These are phyloP conservation scores for Palloptera scutellata DNA, from an alignment of 2,888 invertebrate genomes.

Conservation along the genomic window DNA sequence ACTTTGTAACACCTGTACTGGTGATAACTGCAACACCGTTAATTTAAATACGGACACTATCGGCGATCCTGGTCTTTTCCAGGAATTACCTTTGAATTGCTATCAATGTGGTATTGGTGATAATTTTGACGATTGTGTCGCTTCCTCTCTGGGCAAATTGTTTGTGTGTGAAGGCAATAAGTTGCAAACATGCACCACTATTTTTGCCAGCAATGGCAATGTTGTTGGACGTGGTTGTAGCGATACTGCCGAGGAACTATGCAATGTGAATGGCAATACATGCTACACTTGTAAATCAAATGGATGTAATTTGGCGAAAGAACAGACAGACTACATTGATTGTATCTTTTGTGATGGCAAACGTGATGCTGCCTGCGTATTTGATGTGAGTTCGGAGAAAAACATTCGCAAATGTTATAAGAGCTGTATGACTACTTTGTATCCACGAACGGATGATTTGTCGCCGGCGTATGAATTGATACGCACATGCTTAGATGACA, in stretches of 20 bases:
- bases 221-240: conserved; percentile 45
- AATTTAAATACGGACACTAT: conserved; percentile 31
- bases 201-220: conserved; percentile 35
- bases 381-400: conserved; percentile 39
- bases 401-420: conserved; percentile 47
- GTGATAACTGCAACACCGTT: conserved; percentile 37
- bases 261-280: conserved; percentile 32
- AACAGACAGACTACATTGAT: conserved; percentile 43
- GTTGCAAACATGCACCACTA: conserved; percentile 42
- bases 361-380: conserved; percentile 44
- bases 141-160: not conserved
- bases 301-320: conserved; percentile 51
- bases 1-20: conserved; percentile 38
- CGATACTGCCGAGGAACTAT: conserved; percentile 38
- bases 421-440: conserved; percentile 55
- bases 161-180: conserved; percentile 36
- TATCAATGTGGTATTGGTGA: conserved; percentile 35
- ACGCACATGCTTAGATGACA: conserved; percentile 56
- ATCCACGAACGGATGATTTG: conserved; percentile 48
- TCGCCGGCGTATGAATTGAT: conserved; percentile 48
- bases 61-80: conserved; percentile 43
- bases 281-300: conserved; percentile 56
- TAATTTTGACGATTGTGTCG: conserved; percentile 35
- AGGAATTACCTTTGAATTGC: conserved; percentile 44
- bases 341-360: conserved; percentile 52